phyloP scores from a whole-genome alignment of 2,113 vertebrate species.

The Puma concolor region DNA sequence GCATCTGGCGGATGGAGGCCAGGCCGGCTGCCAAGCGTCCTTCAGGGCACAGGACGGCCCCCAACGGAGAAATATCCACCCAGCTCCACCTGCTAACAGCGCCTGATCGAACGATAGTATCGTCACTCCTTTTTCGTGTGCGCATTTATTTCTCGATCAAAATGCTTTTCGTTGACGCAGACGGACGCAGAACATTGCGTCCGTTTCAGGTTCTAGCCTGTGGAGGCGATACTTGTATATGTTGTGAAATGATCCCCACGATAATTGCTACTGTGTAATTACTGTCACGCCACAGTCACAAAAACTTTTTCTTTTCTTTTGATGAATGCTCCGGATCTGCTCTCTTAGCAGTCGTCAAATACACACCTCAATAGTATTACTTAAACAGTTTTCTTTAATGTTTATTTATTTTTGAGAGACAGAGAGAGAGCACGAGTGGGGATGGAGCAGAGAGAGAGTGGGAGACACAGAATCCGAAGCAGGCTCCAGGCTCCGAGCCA shows the following conservation, averaged over 20 bases:
- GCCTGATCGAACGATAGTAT: background rate
- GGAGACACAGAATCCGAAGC: too few relatives aligned
- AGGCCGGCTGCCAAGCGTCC: background rate
- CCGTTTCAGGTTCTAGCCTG: background rate
- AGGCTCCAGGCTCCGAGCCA: too few relatives aligned
- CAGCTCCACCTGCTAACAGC: rapidly evolving
- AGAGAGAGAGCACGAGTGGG: too few relatives aligned
- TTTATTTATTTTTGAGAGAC: too few relatives aligned
- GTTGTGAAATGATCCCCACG: background rate
- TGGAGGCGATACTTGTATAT: background rate
- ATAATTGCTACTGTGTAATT: background rate
- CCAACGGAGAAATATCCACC: too few relatives aligned
- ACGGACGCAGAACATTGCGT: background rate
- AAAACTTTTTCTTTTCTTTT: background rate
- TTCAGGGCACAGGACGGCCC: background rate
- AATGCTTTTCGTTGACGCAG: too few relatives aligned
- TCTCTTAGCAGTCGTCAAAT: background rate
- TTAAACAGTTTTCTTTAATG: too few relatives aligned
- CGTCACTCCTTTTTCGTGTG: background rate
- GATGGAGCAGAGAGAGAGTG: too few relatives aligned
- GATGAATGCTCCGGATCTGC: background rate
- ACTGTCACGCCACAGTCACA: background rate
- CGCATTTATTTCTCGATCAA: background rate
- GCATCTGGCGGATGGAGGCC: background rate
- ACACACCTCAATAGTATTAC: too few relatives aligned